Evolutionary conservation across 2,113 vertebrate species (phyloP).

Genomic region (Myodes glareolus): DNA sequence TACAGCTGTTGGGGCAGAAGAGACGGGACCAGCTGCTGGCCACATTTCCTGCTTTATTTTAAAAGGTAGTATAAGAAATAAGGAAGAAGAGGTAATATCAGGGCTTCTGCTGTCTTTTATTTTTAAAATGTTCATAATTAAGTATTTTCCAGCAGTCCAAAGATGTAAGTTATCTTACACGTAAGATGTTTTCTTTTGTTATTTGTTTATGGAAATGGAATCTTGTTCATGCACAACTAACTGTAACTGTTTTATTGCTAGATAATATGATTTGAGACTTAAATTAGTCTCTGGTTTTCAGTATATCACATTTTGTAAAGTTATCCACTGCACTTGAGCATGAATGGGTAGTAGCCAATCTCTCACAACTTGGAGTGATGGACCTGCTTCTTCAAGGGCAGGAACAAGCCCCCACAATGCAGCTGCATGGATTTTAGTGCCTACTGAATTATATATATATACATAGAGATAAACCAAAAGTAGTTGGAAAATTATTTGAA

Average conservation of each 20-base stretch:
- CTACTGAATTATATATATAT: slow-evolving; percentile 85
- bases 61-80: slow-evolving; percentile 98
- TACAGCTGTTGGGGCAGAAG: slow-evolving; percentile 98
- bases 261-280: slow-evolving; percentile 79
- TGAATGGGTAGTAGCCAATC: slow-evolving; percentile 82
- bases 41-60: slow-evolving; percentile 98
- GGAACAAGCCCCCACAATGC: slow-evolving; percentile 83
- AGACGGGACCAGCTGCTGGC: slow-evolving; percentile 97
- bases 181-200: slow-evolving; percentile 79
- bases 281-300: slow-evolving; percentile 80
- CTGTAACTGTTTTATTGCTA: slow-evolving; percentile 82
- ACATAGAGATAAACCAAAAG: slow-evolving; percentile 85
- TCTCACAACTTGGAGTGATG: slow-evolving; percentile 79
- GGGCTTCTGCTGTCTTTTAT: slow-evolving; percentile 88
- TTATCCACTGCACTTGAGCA: slow-evolving; percentile 82
- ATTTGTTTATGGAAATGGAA: slow-evolving; percentile 81
- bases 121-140: slow-evolving; percentile 82
- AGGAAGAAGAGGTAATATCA: slow-evolving; percentile 90
- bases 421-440: slow-evolving; percentile 90
- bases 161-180: slow-evolving; percentile 82
- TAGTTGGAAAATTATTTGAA: slow-evolving; percentile 85
- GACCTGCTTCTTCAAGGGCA: slow-evolving; percentile 80
- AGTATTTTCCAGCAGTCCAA: slow-evolving; percentile 81
- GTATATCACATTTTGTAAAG: slow-evolving; percentile 82
- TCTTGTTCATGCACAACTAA: slow-evolving; percentile 82